Percentiles rank a stretch among this genome's conserved stretches.
phyloP scores from a whole-genome alignment of 2,113 vertebrate genomes.

The Hystrix cristata region DNA sequence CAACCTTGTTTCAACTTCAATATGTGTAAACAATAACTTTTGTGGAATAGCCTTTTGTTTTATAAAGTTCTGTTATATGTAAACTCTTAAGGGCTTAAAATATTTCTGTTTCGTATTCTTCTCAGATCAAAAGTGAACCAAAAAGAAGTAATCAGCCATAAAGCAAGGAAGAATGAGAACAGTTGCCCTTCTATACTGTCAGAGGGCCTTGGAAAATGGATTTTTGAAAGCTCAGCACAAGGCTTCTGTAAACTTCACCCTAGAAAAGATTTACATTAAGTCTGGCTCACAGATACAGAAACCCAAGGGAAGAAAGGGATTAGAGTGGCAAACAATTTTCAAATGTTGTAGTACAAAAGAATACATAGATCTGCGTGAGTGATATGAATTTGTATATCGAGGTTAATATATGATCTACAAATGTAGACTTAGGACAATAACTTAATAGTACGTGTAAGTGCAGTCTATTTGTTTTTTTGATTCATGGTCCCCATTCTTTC shows the following conservation, averaged over 20 bases:
- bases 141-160: constrained; percentile 47
- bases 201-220: constrained; percentile 5
- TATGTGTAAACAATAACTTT: background rate
- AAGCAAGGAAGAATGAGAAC: constrained; percentile 37
- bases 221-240: constrained; percentile 23
- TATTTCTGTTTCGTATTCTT: constrained; percentile 46
- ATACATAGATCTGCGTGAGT: background rate
- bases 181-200: background rate
- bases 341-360: background rate
- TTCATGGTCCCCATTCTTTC: background rate
- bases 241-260: background rate
- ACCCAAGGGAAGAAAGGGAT: background rate
- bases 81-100: constrained; percentile 25
- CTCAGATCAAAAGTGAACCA: constrained; percentile 7
- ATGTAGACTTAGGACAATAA: background rate
- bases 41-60: constrained; percentile 33
- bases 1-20: background rate
- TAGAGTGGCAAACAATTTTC: background rate
- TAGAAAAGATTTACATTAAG: constrained; percentile 29
- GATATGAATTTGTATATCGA: constrained; percentile 8
- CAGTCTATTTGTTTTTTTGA: background rate
- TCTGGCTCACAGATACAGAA: constrained; percentile 6
- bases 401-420: background rate
- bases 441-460: background rate
- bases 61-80: constrained; percentile 31